Percentiles rank a stretch among this genome's conserved stretches.
Conservation (phyloP, 2,888 invertebrate genomes). For the Arrhopalites spinosus region DNA sequence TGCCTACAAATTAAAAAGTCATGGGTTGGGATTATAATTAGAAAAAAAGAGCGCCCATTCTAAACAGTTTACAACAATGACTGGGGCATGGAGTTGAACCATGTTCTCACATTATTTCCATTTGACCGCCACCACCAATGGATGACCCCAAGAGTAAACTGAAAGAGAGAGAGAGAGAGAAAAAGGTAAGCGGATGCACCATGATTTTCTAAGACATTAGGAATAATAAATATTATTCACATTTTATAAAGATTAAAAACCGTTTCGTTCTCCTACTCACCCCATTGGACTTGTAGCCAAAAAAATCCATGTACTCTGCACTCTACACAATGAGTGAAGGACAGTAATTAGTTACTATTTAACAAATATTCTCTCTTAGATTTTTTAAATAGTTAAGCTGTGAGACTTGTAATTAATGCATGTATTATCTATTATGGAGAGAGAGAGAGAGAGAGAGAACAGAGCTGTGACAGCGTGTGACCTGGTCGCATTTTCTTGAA, state of each 20-base stretch:
- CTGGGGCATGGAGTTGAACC: background rate
- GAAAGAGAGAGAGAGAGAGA: background rate
- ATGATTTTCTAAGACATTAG: too few relatives aligned
- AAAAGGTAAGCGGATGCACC: background rate
- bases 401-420: conserved; percentile 1
- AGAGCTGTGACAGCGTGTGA: conserved; percentile 10
- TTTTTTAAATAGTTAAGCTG: too few relatives aligned
- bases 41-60: background rate
- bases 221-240: too few relatives aligned
- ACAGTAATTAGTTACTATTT: too few relatives aligned
- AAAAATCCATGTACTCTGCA: too few relatives aligned
- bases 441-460: background rate
- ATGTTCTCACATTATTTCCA: background rate
- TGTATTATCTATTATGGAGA: background rate
- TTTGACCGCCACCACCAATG: background rate
- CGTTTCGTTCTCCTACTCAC: background rate
- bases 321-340: too few relatives aligned
- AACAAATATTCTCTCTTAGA: too few relatives aligned
- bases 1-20: background rate
- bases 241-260: background rate
- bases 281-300: background rate
- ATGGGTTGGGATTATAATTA: background rate
- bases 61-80: background rate
- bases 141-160: background rate
- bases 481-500: background rate